These are phyloP conservation scores for Hirtodrosophila trivittata DNA, from an alignment of 2,888 invertebrate genomes.

Conservation along the genomic window DNA sequence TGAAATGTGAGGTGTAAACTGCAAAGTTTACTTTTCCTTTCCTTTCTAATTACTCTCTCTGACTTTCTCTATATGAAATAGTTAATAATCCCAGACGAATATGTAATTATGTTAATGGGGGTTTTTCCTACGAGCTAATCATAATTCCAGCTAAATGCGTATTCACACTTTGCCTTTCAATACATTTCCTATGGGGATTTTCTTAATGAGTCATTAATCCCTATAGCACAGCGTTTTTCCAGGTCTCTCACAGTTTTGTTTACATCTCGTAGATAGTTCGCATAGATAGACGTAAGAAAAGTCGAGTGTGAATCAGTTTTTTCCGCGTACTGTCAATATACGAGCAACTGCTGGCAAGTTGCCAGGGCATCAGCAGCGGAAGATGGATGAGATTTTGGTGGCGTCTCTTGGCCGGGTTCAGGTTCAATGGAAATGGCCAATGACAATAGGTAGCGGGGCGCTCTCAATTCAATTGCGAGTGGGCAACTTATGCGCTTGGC, in stretches of 20 bases:
- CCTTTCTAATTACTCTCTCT: constrained; percentile 42
- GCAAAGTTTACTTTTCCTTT: constrained; percentile 11
- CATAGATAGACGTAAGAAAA: no score
- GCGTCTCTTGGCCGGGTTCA: constrained; percentile 30
- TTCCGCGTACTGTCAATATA: not conserved
- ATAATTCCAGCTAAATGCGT: not conserved
- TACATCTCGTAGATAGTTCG: no score
- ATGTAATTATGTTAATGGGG: constrained; percentile 9
- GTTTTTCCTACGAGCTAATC: not conserved
- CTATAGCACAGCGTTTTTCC: no score
- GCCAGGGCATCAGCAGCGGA: constrained; percentile 12
- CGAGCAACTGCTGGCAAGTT: constrained; percentile 16
- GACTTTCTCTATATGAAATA: constrained; percentile 38
- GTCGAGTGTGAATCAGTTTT: not conserved
- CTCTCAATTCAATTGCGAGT: no score
- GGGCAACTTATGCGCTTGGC: no score
- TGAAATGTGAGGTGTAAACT: constrained; percentile 16
- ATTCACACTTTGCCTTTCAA: not conserved
- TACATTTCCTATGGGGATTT: no score
- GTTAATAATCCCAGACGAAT: constrained; percentile 21
- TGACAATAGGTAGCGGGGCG: not conserved
- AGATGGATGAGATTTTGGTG: constrained; percentile 30
- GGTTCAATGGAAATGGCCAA: constrained; percentile 45
- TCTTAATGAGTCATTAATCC: no score
- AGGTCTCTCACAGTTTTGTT: no score